Conservation (phyloP, 2,888 invertebrate genomes). For the Eremobia ochroleuca region DNA sequence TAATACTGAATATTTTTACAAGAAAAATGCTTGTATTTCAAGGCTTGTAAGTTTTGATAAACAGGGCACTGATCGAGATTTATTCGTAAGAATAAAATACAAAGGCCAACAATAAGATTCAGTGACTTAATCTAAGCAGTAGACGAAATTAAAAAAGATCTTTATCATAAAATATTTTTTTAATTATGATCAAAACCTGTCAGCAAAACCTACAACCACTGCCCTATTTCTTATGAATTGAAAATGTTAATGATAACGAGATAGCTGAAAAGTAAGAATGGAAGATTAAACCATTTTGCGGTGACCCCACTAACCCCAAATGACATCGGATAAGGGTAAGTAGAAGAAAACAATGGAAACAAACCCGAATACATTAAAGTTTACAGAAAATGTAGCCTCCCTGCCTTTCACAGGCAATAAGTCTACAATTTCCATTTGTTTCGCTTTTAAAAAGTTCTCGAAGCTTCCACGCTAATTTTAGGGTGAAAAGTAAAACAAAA, state of each 20-base stretch:
- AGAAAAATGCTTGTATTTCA: too few species aligned
- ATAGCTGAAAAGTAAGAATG: neutral
- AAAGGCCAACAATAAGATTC: neutral
- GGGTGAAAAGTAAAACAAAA: slow-evolving; percentile 36
- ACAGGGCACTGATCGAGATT: too few species aligned
- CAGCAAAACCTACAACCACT: too few species aligned
- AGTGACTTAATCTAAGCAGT: neutral
- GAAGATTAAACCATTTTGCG: neutral
- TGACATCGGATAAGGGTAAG: neutral
- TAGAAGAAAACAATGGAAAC: slow-evolving; percentile 1
- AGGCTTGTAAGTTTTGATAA: too few species aligned
- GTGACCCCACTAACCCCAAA: neutral
- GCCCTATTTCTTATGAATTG: neutral
- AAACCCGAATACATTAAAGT: slow-evolving; percentile 57
- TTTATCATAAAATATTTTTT: too few species aligned
- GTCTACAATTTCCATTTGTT: slow-evolving; percentile 57
- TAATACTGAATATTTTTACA: too few species aligned
- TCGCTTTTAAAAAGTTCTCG: slow-evolving; percentile 38
- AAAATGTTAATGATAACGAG: neutral
- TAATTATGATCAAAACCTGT: too few species aligned
- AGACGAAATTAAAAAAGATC: too few species aligned
- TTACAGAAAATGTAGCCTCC: slow-evolving; percentile 43
- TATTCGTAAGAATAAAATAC: neutral
- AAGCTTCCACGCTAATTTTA: slow-evolving; percentile 52
- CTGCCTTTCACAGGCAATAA: slow-evolving; percentile 57